These are phyloP conservation scores for Misgurnus anguillicaudatus DNA, from an alignment of 2,113 vertebrate species.

Conservation along the genomic window DNA sequence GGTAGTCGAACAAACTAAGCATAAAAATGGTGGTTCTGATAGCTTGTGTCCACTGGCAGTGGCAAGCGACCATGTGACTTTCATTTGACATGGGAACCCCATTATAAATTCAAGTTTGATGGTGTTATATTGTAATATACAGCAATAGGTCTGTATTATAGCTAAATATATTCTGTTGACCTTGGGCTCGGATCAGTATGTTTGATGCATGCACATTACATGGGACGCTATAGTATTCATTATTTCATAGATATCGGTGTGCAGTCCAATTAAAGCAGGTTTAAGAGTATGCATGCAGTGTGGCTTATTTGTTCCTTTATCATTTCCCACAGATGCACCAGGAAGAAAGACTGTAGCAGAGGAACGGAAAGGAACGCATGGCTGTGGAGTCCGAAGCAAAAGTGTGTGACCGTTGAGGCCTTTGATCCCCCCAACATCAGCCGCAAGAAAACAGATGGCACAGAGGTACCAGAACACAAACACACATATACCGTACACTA, in stretches of 20 bases:
- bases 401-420: constrained; percentile 78
- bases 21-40: no score
- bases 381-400: constrained; percentile 86
- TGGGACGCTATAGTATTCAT: no score
- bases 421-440: constrained; percentile 86
- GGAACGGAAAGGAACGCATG: constrained; percentile 79
- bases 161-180: no score
- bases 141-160: no score
- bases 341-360: constrained; percentile 77
- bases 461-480: constrained; percentile 14
- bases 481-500: constrained; percentile 6
- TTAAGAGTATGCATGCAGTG: not conserved
- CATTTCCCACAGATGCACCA: constrained; percentile 78
- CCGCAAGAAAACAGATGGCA: constrained; percentile 68
- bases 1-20: no score
- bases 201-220: no score
- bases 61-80: not conserved
- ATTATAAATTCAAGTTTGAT: not conserved
- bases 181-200: no score
- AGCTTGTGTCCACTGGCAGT: not conserved
- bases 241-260: not conserved
- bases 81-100: not conserved
- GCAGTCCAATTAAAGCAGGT: not conserved
- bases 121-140: not conserved
- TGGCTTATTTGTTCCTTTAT: not conserved